Evolutionary conservation across 2,888 invertebrate species (phyloP), one percentile per base, ranked within the genome.

Genomic region (Chymomyza amoena): DNA sequence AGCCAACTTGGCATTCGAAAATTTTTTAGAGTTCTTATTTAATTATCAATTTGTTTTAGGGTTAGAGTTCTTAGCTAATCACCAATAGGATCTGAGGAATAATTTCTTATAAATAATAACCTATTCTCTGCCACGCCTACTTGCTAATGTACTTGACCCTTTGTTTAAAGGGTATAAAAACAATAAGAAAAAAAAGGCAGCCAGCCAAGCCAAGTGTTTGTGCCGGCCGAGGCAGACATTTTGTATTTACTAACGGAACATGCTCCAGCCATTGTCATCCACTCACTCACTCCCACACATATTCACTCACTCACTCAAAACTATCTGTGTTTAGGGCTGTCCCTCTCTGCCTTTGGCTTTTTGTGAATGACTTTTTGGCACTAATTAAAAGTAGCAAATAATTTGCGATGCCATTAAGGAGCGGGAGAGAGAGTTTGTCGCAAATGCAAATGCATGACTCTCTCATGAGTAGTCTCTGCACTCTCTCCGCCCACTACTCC

Each of bases 331-430:
- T 18, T 57, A 50, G 7, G 13, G 25, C 51, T 51, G 20, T 51
- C 20, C 15, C 59, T 9, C 59, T 62, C 54, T 50, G 18, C 62
- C 60, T 73, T 70, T 57, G 57, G 25, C 28, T 25, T 25, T 76
- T 79, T 73, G 68, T 76, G 80, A 79, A 84, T 85, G 85, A 89
- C 88, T 87, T 88, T 80, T 89, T 87, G 89, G 84, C 87, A 87
- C 86, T 89, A 89, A 89, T 89, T 89, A 89, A 89, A 87, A 89
- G 84, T 80, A 81, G 79, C 80, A 89, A 87, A 89, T 89, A 78
- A 81, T 82, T 84, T 81, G 77, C 78, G 4, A 28, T 20, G 36
- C 28, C 64, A 16, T 56, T 39, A 25, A 25, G 25, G 4, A 25
- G 25, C 4, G 25, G 15, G 61, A 39, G 25, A 16, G 61, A 39